These are phyloP conservation scores for Euthynnus affinis DNA, from an alignment of 2,797 vertebrate genomes.

Conservation along the genomic window DNA sequence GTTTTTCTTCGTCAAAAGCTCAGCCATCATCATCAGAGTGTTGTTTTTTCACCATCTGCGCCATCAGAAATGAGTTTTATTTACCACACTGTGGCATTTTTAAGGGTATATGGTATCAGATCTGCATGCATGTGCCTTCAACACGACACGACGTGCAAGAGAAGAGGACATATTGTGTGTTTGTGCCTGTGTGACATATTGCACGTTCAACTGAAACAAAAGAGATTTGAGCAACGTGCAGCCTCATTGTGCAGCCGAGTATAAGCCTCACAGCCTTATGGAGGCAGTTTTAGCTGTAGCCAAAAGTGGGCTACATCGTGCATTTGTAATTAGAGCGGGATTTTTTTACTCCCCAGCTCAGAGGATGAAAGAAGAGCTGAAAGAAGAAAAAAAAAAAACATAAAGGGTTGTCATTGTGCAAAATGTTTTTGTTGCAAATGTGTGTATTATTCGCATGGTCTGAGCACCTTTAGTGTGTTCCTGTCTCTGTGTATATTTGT, in stretches of 20 bases:
- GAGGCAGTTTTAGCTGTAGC: slow-evolving; percentile 39
- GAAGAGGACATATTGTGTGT: not conserved
- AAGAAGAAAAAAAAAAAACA: slow-evolving; percentile 18
- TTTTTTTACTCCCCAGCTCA: slow-evolving; percentile 41
- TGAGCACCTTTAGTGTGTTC: slow-evolving; percentile 23
- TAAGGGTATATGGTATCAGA: not conserved
- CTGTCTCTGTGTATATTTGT: not conserved
- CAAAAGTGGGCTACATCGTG: slow-evolving; percentile 55
- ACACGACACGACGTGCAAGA: not conserved
- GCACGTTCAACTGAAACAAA: slow-evolving; percentile 34
- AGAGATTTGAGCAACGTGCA: slow-evolving; percentile 16
- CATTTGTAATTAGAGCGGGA: slow-evolving; percentile 57
- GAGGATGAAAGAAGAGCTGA: slow-evolving; percentile 39
- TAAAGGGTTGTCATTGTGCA: slow-evolving; percentile 6
- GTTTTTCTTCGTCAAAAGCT: slow-evolving; percentile 14
- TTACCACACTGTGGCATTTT: not conserved
- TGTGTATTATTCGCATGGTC: slow-evolving; percentile 41
- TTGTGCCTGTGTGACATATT: not conserved
- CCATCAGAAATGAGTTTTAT: not conserved
- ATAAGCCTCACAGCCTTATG: slow-evolving; percentile 26
- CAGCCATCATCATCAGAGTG: slow-evolving; percentile 11
- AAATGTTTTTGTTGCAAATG: slow-evolving; percentile 4
- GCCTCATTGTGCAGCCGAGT: slow-evolving; percentile 30
- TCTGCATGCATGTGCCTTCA: not conserved
- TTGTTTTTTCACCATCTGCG: not conserved